Percentiles rank a stretch among this genome's conserved stretches.
phyloP scores from a whole-genome alignment of 2,888 invertebrate genomes.

The Philhelius pedissequus region DNA sequence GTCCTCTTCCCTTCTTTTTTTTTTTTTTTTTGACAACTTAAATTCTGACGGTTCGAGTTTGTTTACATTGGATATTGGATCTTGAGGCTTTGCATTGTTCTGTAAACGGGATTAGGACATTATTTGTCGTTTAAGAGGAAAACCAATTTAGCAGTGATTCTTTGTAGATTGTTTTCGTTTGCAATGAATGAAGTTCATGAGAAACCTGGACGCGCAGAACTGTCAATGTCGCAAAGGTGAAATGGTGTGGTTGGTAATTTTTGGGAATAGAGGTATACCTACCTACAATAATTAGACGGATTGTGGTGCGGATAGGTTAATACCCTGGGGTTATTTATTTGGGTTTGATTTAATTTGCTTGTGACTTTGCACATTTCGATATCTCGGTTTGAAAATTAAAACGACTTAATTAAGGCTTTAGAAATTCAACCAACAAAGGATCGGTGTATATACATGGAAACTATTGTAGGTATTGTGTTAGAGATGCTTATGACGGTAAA shows the following conservation, averaged over 20 bases:
- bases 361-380: background rate
- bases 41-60: slow-evolving; percentile 35
- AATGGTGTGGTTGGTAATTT: slow-evolving; percentile 38
- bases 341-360: slow-evolving; percentile 36
- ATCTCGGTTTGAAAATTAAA: background rate
- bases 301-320: slow-evolving; percentile 29
- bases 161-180: background rate
- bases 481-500: background rate
- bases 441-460: background rate
- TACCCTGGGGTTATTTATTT: slow-evolving; percentile 40
- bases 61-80: slow-evolving; percentile 63
- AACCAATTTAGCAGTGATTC: slow-evolving; percentile 59
- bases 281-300: slow-evolving; percentile 1
- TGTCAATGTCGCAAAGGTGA: slow-evolving; percentile 55
- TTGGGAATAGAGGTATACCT: too few species aligned
- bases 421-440: slow-evolving; percentile 16
- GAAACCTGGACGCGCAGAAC: slow-evolving; percentile 28
- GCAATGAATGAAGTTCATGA: slow-evolving; percentile 27
- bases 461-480: slow-evolving; percentile 6
- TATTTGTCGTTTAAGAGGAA: slow-evolving; percentile 50
- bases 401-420: slow-evolving; percentile 53
- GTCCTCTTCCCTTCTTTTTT: background rate
- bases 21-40: slow-evolving; percentile 4
- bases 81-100: slow-evolving; percentile 48
- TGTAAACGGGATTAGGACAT: slow-evolving; percentile 60